A percentile compares a stretch with the other conserved stretches of the same genome.
Evolutionary conservation across 64 coral and sea anemone species (phyloP).

Genomic region (Trachythela sp.): DNA sequence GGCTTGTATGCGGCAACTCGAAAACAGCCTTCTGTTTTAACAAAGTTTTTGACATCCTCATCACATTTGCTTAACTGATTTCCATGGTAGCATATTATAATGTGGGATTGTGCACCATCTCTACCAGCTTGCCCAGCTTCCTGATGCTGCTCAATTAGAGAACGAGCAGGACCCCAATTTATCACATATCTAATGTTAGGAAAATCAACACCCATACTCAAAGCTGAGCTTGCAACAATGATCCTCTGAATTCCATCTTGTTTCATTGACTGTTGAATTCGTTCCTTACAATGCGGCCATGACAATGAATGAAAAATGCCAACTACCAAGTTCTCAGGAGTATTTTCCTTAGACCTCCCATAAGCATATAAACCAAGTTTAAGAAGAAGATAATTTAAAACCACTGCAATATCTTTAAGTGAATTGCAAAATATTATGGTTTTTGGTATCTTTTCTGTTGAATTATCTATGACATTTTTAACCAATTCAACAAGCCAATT

Average conservation of each 20-base stretch:
- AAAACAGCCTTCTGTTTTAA: conserved; percentile 4
- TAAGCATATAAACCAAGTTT: conserved; percentile 5
- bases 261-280: neutral
- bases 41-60: conserved; percentile 32
- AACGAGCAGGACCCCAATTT: conserved; percentile 18
- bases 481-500: conserved; percentile 8
- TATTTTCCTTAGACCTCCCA: neutral
- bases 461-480: neutral
- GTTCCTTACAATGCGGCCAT: conserved; percentile 20
- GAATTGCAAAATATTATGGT: conserved; percentile 16
- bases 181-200: neutral
- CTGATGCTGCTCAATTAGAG: conserved; percentile 35
- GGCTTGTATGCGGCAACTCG: conserved; percentile 38
- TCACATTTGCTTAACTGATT: conserved; percentile 50
- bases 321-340: conserved; percentile 6
- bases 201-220: neutral
- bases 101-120: conserved; percentile 28
- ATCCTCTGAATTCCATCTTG: neutral
- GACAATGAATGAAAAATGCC: conserved; percentile 26
- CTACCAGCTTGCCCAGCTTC: conserved; percentile 18
- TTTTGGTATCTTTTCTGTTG: conserved; percentile 11
- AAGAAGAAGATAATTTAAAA: neutral
- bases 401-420: conserved; percentile 4
- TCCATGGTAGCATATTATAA: conserved; percentile 37
- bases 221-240: conserved; percentile 12